Evolutionary conservation across 2,113 vertebrate genomes (phyloP).

Genomic region (Sylvilagus bachmani): DNA sequence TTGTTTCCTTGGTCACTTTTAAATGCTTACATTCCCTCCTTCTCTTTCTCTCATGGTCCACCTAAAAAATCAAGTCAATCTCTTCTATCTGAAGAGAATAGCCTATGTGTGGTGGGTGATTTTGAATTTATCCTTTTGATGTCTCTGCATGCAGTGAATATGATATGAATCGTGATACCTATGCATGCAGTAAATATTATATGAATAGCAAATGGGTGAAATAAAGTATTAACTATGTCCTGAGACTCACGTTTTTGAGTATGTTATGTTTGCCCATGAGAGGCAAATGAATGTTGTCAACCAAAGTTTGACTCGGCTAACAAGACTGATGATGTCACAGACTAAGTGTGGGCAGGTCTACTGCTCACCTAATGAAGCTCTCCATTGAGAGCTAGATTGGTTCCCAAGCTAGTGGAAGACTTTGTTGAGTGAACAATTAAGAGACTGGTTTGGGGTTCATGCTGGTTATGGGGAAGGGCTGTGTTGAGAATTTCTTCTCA

Average conservation of each 20-base stretch:
- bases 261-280: neutral
- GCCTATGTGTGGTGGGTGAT: neutral
- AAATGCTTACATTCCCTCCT: neutral
- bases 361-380: neutral
- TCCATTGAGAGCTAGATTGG: neutral
- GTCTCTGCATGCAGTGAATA: neutral
- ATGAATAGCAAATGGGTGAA: neutral
- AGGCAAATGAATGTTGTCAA: neutral
- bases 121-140: neutral
- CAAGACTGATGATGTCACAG: neutral
- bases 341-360: neutral
- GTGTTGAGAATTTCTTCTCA: accelerated
- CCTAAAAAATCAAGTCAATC: neutral
- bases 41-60: neutral
- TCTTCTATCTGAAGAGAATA: neutral
- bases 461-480: neutral
- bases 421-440: neutral
- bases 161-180: neutral
- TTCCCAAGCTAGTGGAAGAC: neutral
- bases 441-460: neutral
- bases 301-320: neutral
- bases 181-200: neutral
- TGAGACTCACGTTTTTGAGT: neutral
- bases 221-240: neutral
- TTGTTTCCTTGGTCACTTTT: neutral